Evolutionary conservation across 2,113 vertebrate species (phyloP).

Genomic region (Dendrocopos noguchii): DNA sequence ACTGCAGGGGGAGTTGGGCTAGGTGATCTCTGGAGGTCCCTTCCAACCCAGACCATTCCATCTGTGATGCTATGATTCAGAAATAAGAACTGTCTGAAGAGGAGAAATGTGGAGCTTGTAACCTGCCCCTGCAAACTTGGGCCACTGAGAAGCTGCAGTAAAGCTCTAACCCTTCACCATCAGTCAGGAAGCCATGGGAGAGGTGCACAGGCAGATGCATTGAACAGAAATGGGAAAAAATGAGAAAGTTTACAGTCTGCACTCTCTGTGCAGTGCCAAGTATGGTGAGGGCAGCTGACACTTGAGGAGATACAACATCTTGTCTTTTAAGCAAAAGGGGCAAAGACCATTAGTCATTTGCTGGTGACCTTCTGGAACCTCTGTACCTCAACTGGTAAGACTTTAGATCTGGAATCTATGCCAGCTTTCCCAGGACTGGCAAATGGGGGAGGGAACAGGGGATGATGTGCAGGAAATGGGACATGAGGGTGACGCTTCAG

Average conservation of each 20-base stretch:
- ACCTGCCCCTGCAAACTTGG: neutral
- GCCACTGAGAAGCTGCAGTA: neutral
- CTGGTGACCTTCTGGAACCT: neutral
- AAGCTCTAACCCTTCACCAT: neutral
- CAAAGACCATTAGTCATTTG: neutral
- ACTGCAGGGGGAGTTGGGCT: too few species aligned
- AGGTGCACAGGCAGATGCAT: neutral
- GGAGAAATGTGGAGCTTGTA: neutral
- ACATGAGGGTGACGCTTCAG: neutral
- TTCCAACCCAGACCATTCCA: too few species aligned
- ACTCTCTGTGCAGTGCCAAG: neutral
- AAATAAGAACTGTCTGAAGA: neutral
- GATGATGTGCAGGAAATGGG: neutral
- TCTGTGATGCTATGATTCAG: neutral
- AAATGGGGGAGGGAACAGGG: neutral
- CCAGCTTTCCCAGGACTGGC: neutral
- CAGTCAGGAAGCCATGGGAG: neutral
- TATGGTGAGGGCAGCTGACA: neutral
- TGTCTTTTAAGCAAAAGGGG: neutral
- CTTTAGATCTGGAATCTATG: neutral
- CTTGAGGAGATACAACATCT: neutral
- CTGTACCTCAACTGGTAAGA: neutral
- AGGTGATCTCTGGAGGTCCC: too few species aligned
- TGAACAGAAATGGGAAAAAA: neutral
- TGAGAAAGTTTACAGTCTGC: neutral